Base-by-base conservation (phyloP, 2,113 vertebrate species). In the Serinus canaria region DNA sequence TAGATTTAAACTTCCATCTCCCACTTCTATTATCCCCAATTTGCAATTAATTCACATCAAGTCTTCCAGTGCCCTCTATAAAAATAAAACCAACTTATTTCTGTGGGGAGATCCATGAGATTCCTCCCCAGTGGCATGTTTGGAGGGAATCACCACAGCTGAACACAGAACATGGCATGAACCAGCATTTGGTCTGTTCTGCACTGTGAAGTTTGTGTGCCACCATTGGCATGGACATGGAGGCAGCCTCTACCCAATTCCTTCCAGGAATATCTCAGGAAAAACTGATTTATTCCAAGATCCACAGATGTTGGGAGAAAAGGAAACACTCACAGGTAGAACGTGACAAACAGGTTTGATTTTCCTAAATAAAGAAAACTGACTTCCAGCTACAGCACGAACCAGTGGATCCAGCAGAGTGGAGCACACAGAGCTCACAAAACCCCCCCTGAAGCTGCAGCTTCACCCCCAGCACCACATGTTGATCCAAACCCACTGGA, bases 161-260 rank as follows among this genome's bases (percentile, higher is more conserved):
- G 28, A 80, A 64, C 41, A 4, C 47, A 72, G 60, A 91, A 9
- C 27, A 8, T 2, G 13, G 52, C 27, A 49, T 3, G 18, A 41
- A 89, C 20, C 13, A 73, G 44, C 25, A 62, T 11, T 50, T 52
- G 52, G 41, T 24, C 50, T 20, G 13, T 56, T 18, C 6, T 80
- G 58, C 43, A 43, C 27, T 2, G 33, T 1, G 16, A 70, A 10
- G 37, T 49, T 25, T 15, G 77, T 1, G 28, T 19, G 37, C 50
- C 37, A 33, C 5, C 62, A 18, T 0, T 25, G 43, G 50, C 7
- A 9, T 2, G 35, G 47, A 55, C 0, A 0, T 0, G 12, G 11
- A 84, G 50, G 33, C 3, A 39, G 11, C 18, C 44, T 49, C 53
- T 12, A 16, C 35, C 24, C 44, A 60, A 35, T 7, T 4, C 1